Base-by-base conservation (phyloP, 2,113 vertebrate species). In the Mionectes macconnelli region DNA sequence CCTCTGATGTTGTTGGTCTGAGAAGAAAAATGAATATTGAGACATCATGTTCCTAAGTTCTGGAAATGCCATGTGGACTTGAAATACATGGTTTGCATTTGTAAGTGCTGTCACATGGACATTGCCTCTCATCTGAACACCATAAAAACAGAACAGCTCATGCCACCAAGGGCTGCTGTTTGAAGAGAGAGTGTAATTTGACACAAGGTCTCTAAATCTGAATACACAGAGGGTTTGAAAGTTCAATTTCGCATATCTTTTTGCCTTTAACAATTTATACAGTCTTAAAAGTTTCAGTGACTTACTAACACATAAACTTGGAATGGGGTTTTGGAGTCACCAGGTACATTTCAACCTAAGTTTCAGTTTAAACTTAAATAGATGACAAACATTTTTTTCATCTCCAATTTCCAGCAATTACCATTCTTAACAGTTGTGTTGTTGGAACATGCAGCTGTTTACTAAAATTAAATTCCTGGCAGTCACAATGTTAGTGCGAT, bases 11-110 rank as follows among this genome's bases (percentile, higher is more conserved):
- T 76, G 30, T 73, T 87, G 50, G 52, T 31, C 56, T 95, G 40
- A 91, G 75, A 90, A 88, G 40, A 60, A 96, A 96, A 89, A 91
- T 6, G 5, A 85, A 90, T 91, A 89, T 49, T 57, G 68, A 93
- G 64, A 73, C 7, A 83, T 19, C 59, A 49, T 84, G 69, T 90
- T 73, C 67, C 70, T 67, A 67, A 84, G 23, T 44, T 88, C 56
- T 90, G 45, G 60, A 81, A 87, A 80, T 83, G 86, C 30, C 44
- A 9, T 10, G 42, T 82, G 72, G 49, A 75, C 37, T 87, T 67
- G 57, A 76, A 93, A 70, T 88, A 83, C 23, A 66, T 49, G 47
- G 74, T 83, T 90, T 92, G 55, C 40, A 84, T 95, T 91, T 94
- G 8, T 84, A 84, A 89, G 74, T 77, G 59, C 37, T 68, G 39